phyloP scores from a whole-genome alignment of 1,140 invertebrate species.

The Mya arenaria region DNA sequence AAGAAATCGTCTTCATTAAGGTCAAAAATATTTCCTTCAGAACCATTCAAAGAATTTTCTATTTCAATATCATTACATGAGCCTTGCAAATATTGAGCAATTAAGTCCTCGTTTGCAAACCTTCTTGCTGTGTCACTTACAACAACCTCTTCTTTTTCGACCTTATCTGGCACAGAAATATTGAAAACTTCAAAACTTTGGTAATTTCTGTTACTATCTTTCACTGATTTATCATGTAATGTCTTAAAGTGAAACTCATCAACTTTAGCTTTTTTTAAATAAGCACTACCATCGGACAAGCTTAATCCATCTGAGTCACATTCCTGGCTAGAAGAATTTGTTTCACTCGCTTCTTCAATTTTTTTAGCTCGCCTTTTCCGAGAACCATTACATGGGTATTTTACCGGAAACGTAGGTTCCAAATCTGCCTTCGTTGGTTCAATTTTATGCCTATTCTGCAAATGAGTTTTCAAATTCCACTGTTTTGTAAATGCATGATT shows the following conservation, averaged over 20 bases:
- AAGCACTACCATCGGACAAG: neutral
- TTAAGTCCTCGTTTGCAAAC: conserved; percentile 30
- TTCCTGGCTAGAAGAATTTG: neutral
- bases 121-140: neutral
- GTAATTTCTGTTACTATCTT: too few relatives aligned
- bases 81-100: conserved; percentile 39
- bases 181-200: too few relatives aligned
- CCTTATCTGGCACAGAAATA: too few relatives aligned
- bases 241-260: neutral
- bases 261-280: neutral
- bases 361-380: neutral
- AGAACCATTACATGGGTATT: conserved; percentile 16
- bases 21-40: conserved; percentile 52
- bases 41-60: conserved; percentile 39
- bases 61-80: conserved; percentile 28
- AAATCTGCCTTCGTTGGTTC: conserved; percentile 47
- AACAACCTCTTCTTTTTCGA: neutral
- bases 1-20: conserved; percentile 48
- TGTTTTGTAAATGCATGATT: conserved; percentile 54
- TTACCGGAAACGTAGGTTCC: conserved; percentile 27
- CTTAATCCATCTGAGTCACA: neutral
- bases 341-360: neutral
- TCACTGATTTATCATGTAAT: too few relatives aligned
- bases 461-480: conserved; percentile 57
- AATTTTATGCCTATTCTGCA: conserved; percentile 53